phyloP scores from a whole-genome alignment of 2,797 vertebrate genomes.

The Muscicapa striata region DNA sequence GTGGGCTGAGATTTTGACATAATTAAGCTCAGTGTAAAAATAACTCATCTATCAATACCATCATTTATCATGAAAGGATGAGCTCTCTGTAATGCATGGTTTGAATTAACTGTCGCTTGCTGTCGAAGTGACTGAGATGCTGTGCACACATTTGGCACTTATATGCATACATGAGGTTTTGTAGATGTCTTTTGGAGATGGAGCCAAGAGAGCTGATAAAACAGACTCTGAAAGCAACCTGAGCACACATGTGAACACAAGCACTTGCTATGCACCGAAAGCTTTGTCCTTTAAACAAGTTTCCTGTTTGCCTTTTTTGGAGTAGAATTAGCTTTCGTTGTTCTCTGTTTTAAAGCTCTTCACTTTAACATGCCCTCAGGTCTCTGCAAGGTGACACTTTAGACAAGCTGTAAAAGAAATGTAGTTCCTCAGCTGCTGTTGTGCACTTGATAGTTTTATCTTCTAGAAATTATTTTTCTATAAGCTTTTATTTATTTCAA shows the following conservation, averaged over 20 bases:
- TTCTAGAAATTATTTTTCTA: background rate
- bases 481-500: slow-evolving; percentile 5
- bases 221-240: background rate
- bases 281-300: slow-evolving; percentile 15
- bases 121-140: background rate
- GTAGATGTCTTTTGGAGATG: background rate
- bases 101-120: slow-evolving; percentile 35
- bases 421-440: background rate
- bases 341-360: slow-evolving; percentile 1
- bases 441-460: background rate
- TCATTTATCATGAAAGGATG: background rate
- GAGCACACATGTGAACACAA: background rate
- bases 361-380: background rate
- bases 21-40: slow-evolving; percentile 14
- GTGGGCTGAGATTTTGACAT: background rate
- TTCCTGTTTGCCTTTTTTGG: slow-evolving; percentile 35
- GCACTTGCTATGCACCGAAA: background rate
- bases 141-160: background rate
- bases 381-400: background rate
- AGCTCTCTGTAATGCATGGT: background rate
- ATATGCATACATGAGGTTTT: background rate
- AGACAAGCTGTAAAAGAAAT: slow-evolving; percentile 46
- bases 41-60: background rate
- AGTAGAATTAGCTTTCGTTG: slow-evolving; percentile 13
- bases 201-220: background rate